These are phyloP conservation scores for Alitta virens DNA, from an alignment of 2,888 invertebrate species.

Conservation along the genomic window DNA sequence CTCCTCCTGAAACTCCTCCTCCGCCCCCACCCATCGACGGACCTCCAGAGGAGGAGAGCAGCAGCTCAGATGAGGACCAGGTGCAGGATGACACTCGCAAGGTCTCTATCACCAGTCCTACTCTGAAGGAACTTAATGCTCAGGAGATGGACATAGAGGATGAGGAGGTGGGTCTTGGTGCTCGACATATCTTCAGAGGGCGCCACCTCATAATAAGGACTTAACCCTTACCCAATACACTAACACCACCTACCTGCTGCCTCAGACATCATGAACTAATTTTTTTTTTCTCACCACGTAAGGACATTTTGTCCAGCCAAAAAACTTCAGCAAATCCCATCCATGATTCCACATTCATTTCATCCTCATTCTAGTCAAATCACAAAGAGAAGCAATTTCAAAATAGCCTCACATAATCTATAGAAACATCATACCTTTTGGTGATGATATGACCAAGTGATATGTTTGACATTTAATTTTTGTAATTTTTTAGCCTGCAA, in stretches of 20 bases:
- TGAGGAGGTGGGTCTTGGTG: constrained; percentile 17
- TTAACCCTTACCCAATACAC: no score
- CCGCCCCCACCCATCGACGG: constrained; percentile 10
- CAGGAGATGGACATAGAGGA: constrained; percentile 22
- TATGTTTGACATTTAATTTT: no score
- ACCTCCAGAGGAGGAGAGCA: not conserved
- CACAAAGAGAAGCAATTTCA: no score
- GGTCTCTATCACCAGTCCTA: constrained; percentile 6
- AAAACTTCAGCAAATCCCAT: no score
- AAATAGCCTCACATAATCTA: no score
- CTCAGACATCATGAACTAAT: not conserved
- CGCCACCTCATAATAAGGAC: no score
- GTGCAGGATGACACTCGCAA: constrained; percentile 3
- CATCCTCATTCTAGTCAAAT: no score
- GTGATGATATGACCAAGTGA: no score
- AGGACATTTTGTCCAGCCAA: no score
- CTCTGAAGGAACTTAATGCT: constrained; percentile 17
- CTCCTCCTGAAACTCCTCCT: constrained; percentile 24
- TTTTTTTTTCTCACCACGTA: not conserved
- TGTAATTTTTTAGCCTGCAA: no score
- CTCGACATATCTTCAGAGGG: not conserved
- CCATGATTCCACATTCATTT: no score
- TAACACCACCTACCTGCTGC: not conserved
- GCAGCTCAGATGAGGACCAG: not conserved
- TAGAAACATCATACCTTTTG: no score